Evolutionary conservation across 2,113 vertebrate species (phyloP).

Genomic region (Jaculus jaculus): DNA sequence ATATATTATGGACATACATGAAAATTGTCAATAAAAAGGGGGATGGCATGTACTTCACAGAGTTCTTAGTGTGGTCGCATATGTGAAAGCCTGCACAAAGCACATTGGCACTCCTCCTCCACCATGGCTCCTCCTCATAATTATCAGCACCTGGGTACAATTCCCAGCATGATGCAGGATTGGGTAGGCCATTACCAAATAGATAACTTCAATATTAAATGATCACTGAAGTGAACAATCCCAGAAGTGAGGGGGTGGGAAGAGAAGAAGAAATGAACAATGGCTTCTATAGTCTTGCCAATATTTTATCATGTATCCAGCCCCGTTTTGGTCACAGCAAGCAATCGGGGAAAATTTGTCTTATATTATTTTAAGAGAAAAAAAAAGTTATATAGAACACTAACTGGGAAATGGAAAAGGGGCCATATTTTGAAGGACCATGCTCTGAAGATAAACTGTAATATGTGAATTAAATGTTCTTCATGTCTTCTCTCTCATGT

Average conservation of each 20-base stretch:
- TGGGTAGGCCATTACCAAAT: background rate
- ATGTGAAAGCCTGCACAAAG: background rate
- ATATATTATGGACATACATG: too few relatives aligned
- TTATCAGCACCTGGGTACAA: background rate
- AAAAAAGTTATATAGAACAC: background rate
- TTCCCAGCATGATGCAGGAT: background rate
- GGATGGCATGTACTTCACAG: background rate
- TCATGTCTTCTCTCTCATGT: background rate
- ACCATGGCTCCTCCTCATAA: background rate
- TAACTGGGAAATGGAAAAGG: background rate
- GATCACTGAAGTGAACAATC: background rate
- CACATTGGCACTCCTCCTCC: background rate
- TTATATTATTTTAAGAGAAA: background rate
- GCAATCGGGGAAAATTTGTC: background rate
- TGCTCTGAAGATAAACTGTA: background rate
- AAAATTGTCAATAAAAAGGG: too few relatives aligned
- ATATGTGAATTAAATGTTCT: background rate
- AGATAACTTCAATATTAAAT: background rate
- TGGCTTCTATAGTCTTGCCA: background rate
- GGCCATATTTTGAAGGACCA: background rate
- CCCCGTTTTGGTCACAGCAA: background rate
- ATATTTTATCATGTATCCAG: background rate
- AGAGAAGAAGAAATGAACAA: background rate
- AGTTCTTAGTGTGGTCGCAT: background rate
- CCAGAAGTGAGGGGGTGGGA: background rate